Conservation (phyloP, 2,797 vertebrate species). For the Thaleichthys pacificus region DNA sequence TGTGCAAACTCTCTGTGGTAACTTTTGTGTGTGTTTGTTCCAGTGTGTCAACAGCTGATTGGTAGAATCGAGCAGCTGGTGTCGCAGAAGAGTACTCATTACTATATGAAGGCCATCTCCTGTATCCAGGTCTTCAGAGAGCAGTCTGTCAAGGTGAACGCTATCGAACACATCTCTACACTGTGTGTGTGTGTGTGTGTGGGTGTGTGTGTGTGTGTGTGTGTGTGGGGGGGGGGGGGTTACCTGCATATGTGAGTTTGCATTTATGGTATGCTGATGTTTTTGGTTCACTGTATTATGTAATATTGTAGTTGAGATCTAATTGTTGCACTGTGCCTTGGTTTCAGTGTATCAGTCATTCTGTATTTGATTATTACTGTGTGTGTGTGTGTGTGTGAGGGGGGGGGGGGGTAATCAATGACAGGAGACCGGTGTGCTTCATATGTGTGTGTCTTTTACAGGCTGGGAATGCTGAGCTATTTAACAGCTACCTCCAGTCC, state of each 20-base stretch:
- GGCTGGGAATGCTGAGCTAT: constrained; percentile 76
- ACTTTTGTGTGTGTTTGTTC: constrained; percentile 9
- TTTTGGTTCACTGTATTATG: no score
- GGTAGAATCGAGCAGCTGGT: constrained; percentile 89
- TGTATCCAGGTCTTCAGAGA: constrained; percentile 89
- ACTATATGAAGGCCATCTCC: constrained; percentile 90
- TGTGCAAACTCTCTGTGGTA: neutral
- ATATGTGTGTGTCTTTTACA: constrained; percentile 40
- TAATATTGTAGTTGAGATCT: neutral
- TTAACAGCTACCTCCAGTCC: constrained; percentile 86
- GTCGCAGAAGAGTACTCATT: constrained; percentile 82
- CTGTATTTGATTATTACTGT: constrained; percentile 11
- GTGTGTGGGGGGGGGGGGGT: neutral
- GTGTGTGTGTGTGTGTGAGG: neutral
- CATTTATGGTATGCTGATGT: no score
- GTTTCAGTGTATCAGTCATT: constrained; percentile 7
- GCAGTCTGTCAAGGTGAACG: constrained; percentile 87
- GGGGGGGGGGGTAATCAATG: no score
- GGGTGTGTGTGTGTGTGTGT: no score
- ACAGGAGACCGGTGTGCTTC: neutral
- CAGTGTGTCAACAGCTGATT: constrained; percentile 90
- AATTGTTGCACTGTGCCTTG: neutral
- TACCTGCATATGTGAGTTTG: neutral
- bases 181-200: neutral
- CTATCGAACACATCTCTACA: neutral